These are phyloP conservation scores for Microcaecilia unicolor DNA, from an alignment of 2,797 vertebrate genomes.

Conservation along the genomic window DNA sequence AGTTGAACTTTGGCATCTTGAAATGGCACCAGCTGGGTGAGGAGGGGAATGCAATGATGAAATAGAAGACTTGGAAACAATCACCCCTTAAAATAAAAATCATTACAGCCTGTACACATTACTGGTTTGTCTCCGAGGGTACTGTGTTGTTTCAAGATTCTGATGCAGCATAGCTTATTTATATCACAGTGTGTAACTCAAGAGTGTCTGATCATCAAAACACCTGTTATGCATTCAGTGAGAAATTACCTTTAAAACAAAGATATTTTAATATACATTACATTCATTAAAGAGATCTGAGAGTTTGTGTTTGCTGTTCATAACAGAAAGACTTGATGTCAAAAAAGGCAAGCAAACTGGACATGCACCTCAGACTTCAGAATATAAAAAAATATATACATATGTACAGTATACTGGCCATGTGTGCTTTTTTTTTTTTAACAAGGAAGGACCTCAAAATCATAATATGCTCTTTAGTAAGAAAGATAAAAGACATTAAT, in stretches of 20 bases:
- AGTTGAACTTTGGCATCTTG: no score
- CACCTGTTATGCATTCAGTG: slow-evolving; percentile 37
- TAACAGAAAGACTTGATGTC: slow-evolving; percentile 55
- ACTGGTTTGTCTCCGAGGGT: no score
- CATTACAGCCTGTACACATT: no score
- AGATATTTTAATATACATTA: slow-evolving; percentile 36
- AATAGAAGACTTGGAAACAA: no score
- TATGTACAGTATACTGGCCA: slow-evolving; percentile 49
- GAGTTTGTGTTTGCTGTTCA: slow-evolving; percentile 40
- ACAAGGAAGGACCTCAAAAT: slow-evolving; percentile 33
- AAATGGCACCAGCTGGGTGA: no score
- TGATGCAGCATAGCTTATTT: slow-evolving; percentile 49
- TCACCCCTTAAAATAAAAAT: no score
- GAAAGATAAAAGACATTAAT: slow-evolving; percentile 53
- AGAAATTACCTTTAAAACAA: slow-evolving; percentile 33
- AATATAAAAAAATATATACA: slow-evolving; percentile 57
- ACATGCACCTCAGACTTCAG: slow-evolving; percentile 53
- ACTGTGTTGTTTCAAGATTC: slow-evolving; percentile 53
- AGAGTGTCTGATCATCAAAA: slow-evolving; percentile 37
- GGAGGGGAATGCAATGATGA: no score
- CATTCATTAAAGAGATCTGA: slow-evolving; percentile 48
- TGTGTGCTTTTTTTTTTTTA: slow-evolving; percentile 45
- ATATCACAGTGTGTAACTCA: slow-evolving; percentile 64
- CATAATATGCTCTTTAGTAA: slow-evolving; percentile 11
- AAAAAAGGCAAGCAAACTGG: slow-evolving; percentile 55